phyloP scores from a whole-genome alignment of 1,140 invertebrate genomes.

The Neomicropteryx cornuta region DNA sequence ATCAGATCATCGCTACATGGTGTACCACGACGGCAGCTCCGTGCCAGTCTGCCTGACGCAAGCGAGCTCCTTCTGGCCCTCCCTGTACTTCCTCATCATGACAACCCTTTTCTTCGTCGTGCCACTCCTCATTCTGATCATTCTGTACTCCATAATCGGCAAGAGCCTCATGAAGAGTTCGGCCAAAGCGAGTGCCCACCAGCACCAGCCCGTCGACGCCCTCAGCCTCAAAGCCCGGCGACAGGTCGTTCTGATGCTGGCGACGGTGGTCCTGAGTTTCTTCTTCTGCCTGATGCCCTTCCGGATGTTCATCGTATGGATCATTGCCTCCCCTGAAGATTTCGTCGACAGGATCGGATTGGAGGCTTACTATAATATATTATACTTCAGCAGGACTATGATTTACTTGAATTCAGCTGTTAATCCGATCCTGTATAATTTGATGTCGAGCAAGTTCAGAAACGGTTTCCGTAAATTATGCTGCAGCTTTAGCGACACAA shows the following conservation, averaged over 20 bases:
- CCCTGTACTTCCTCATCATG: constrained; percentile 60
- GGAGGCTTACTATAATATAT: constrained; percentile 64
- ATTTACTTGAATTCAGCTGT: constrained; percentile 75
- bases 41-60: constrained; percentile 53
- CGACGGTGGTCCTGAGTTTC: constrained; percentile 73
- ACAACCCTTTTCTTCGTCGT: constrained; percentile 66
- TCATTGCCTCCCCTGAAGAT: constrained; percentile 53
- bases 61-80: constrained; percentile 52
- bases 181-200: constrained; percentile 39
- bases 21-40: constrained; percentile 38
- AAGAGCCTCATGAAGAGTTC: constrained; percentile 57
- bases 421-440: constrained; percentile 73
- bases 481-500: too few species aligned
- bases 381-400: constrained; percentile 76
- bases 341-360: constrained; percentile 47
- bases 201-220: constrained; percentile 47
- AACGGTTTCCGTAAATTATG: constrained; percentile 60
- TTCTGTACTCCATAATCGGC: constrained; percentile 67
- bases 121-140: constrained; percentile 61
- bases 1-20: constrained; percentile 45
- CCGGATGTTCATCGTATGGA: constrained; percentile 67
- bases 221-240: constrained; percentile 49
- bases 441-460: constrained; percentile 80
- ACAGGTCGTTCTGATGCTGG: constrained; percentile 72
- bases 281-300: constrained; percentile 81